phyloP scores from a whole-genome alignment of 2,797 vertebrate species.

The Lutjanus argentimaculatus region DNA sequence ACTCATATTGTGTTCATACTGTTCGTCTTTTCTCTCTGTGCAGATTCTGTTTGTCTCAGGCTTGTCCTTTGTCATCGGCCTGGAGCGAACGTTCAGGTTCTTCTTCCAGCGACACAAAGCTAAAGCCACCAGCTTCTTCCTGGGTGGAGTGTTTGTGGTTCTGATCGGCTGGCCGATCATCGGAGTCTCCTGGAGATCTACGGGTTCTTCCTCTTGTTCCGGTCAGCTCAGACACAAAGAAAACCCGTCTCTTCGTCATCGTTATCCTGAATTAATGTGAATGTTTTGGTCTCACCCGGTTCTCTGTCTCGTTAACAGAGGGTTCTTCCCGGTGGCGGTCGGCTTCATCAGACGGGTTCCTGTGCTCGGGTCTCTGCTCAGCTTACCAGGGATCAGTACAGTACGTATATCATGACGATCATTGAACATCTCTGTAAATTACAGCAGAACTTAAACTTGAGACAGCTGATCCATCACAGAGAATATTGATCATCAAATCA shows the following conservation, averaged over 20 bases:
- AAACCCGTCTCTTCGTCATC: neutral
- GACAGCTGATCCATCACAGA: neutral
- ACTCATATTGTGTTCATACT: neutral
- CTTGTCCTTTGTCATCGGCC: conserved; percentile 95
- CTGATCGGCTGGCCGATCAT: conserved; percentile 96
- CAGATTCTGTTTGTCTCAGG: conserved; percentile 97
- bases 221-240: conserved; percentile 80
- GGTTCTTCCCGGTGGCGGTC: conserved; percentile 96
- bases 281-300: neutral
- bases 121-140: conserved; percentile 96
- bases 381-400: conserved; percentile 94
- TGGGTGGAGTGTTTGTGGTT: conserved; percentile 95
- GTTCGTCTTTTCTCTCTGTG: neutral
- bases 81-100: conserved; percentile 97
- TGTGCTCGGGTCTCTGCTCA: conserved; percentile 93
- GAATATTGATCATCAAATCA: too few species aligned
- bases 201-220: conserved; percentile 97
- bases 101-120: conserved; percentile 98
- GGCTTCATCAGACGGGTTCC: conserved; percentile 97
- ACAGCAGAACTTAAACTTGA: neutral
- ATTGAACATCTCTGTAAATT: neutral
- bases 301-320: conserved; percentile 81
- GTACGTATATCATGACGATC: conserved; percentile 85
- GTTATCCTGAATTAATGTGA: neutral
- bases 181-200: conserved; percentile 97